Conservation (phyloP, 1,140 invertebrate genomes). For the Melipona quadrifasciata region DNA sequence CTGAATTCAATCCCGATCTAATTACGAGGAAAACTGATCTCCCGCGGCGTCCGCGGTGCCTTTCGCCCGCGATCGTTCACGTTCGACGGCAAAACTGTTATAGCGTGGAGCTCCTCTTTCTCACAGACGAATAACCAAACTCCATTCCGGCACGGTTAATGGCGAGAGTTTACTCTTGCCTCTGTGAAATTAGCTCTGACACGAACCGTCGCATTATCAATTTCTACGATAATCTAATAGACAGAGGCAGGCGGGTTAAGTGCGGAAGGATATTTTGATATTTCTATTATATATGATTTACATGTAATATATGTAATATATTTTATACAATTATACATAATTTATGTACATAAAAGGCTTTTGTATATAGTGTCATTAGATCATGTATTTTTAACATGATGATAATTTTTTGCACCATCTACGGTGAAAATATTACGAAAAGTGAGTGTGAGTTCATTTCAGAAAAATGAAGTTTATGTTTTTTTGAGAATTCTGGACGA, state of each 20-base stretch:
- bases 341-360: no score
- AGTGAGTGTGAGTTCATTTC: no score
- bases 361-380: no score
- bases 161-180: constrained; percentile 49
- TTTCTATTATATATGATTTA: no score
- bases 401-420: no score
- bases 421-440: no score
- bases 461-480: no score
- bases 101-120: background rate
- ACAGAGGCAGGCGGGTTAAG: background rate
- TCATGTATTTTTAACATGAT: no score
- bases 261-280: no score
- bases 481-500: no score
- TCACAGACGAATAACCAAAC: constrained; percentile 5
- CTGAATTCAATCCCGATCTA: constrained; percentile 66
- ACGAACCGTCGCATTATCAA: constrained; percentile 44
- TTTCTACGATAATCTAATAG: constrained; percentile 29
- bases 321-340: no score
- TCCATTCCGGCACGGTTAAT: constrained; percentile 54
- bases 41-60: constrained; percentile 20
- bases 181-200: constrained; percentile 50
- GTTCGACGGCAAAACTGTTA: constrained; percentile 1
- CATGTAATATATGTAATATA: no score
- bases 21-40: constrained; percentile 65
- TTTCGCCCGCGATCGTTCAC: constrained; percentile 25